Evolutionary conservation across 1,140 invertebrate genomes (phyloP), one percentile per base, ranked within the genome.

Genomic region (Acromyrmex charruanus): DNA sequence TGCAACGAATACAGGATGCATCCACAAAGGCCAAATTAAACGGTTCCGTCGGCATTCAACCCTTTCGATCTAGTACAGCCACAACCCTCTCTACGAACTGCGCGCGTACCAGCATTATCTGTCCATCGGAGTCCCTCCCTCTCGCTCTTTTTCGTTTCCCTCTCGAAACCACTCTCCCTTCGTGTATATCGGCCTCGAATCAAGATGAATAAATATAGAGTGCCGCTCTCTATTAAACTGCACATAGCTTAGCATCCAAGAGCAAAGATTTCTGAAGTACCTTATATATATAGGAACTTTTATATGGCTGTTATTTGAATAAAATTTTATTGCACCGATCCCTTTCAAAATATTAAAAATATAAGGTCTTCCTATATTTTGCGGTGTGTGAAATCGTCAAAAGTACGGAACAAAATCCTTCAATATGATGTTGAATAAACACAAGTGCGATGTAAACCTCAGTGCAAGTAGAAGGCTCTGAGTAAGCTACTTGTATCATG

Each of bases 11-110:
- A 74, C 80, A 90, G 77, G 74, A 72, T 72, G 63, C 51, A 25
- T 61, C 69, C 55, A 91, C 90, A 91, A 91, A 91, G 84, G 86
- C 84, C 77, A 90, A 91, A 91, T 91, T 91, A 91, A 91, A 91
- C 91, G 88, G 88, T 91, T 91, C 91, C 88, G 91, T 91, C 82
- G 88, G 55, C 66, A 77, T 85, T 85, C 77, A 84, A 87, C 72
- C 88, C 77, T 85, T 87, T 85, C 84, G 69, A 69, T 21, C 74
- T 69, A 75, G 86, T 71, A 35, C 71, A 55, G 31, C 35, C 58
- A 74, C 68, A 68, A 86, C 79, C 81, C 75, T 87, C 74, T 72
- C 59, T 79, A 51, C 63, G 65, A 68, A 35, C 68, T 86, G 44
- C 39, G 58, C 31, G 69, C 85, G 75, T 75, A 86, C 87, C 44